Evolutionary conservation across 2,888 invertebrate species (phyloP), one percentile per base, ranked within the genome.

Genomic region (Frankliniella intonsa): DNA sequence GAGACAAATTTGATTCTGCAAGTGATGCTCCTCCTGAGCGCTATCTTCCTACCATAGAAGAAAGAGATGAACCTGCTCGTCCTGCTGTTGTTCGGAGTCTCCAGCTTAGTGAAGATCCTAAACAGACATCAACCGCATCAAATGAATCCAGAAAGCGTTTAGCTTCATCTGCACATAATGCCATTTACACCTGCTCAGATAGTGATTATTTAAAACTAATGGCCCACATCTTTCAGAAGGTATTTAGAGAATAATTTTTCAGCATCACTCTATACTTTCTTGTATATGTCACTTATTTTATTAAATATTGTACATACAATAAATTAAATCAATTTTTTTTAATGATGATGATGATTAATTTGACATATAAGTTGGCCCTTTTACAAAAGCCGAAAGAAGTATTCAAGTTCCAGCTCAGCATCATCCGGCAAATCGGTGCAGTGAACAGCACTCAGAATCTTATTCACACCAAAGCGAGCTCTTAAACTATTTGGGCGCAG

Each of bases 371-470:
- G 38, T 38, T 38, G 38, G 38, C 38, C 38, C 38, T 38, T 5
- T 76, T 22, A 76, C 69, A 76, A 76, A 25, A 76, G 69, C 12
- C 25, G 22, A 9, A 76, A 76, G 25, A 76, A 22, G 25, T 76
- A 76, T 25, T 76, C 69, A 22, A 76, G 12, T 90, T 98, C 98
- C 82, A 96, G 88, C 50, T 92, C 86, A 0, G 94, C 94, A 89
- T 98, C 97, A 87, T 97, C 97, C 0, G 94, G 91, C 82, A 98
- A 90, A 90, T 98, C 98, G 38, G 98, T 97, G 87, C 97, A 97
- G 87, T 98, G 98, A 11, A 98, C 90, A 8, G 95, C 97, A 89
- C 98, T 98, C 86, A 93, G 91, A 38, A 95, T 92, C 89, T 94
- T 95, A 79, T 92, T 93, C 79, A 90, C 91, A 0, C 98, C 98